Evolutionary conservation across 2,888 invertebrate genomes (phyloP), one percentile per base, ranked within the genome.

Genomic region (Phorcus lineatus): DNA sequence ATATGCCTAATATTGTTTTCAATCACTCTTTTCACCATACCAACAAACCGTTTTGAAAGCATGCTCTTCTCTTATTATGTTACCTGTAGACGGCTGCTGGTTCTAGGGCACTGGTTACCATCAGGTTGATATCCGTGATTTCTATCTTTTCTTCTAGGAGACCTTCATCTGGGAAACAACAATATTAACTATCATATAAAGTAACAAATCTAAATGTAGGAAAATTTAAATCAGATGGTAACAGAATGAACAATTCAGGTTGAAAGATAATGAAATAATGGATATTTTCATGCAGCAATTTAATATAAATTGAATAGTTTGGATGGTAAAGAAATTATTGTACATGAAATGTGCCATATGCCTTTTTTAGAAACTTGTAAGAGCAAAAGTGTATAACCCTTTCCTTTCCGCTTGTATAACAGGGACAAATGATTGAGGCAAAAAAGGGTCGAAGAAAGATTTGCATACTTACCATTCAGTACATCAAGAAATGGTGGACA

Each of bases 71-170:
- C 36, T 2, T 6, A 70, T 28, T 4, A 11, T 36, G 80, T 93
- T 93, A 95, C 95, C 94, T 94, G 88, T 95, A 95, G 17, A 95
- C 94, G 76, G 95, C 94, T 11, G 95, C 94, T 31, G 94, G 94
- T 85, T 95, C 94, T 31, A 95, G 89, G 28, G 95, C 94, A 90
- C 94, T 95, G 4, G 94, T 93, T 17, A 95, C 94, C 74, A 95
- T 90, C 82, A 95, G 92, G 91, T 95, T 94, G 19, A 95, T 87
- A 78, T 92, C 89, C n/a, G 89, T 89, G 16, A 74, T 28, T 17
- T 74, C 16, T 31, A n/a, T 31, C 19, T 55, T 22, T 55, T 36
- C 57, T 77, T 80, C 47, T 47, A 55, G 31, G 4, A 53, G 11
- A n/a, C 55, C 52, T 31, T 79, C 57, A 54, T 74, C 74, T 74